Evolutionary conservation across 2,888 invertebrate genomes (phyloP), one percentile per base, ranked within the genome.

Genomic region (Sinohyriopsis cumingii): DNA sequence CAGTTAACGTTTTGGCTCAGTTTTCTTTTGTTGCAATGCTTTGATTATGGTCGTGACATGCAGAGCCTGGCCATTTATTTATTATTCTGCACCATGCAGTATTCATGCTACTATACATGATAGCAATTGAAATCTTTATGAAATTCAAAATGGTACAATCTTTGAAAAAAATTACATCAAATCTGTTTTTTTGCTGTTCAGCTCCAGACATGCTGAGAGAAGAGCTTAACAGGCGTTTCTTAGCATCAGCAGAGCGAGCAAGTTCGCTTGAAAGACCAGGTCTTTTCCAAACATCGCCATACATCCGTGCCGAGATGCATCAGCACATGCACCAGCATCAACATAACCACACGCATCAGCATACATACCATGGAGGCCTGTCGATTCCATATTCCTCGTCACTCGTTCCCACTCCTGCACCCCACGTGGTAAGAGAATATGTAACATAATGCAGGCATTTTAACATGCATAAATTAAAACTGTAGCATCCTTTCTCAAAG

Each of bases 181-280:
- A 7, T 24, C 0, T 57, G 1, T 57, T 57, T 3, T 33, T 33
- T 33, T 62, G 24, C 62, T 19, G 71, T 76, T 18, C 71, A 85
- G 86, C 81, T 73, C 84, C 82, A 68, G 86, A 86, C 69, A 80
- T 83, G 68, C 71, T 86, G 59, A 81, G 84, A 60, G 84, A 84
- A 67, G 86, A 86, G 72, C 74, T 86, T 67, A 86, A 84, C 74
- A 80, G 85, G 65, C 76, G 86, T 54, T 80, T 86, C 59, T 69
- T 86, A 60, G 84, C 83, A 9, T 75, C 84, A 68, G 80, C 81
- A 55, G 80, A 81, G 57, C 67, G 82, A n/a, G 66, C 77, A 1
- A 55, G 74, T 12, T 60, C 78, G 53, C 67, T 78, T 7, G 45
- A 45, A 12, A 45, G 45, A 67, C 60, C 33, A 66, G 54, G 67